Conservation (phyloP, 2,888 invertebrate genomes). For the Syrphus vitripennis region DNA sequence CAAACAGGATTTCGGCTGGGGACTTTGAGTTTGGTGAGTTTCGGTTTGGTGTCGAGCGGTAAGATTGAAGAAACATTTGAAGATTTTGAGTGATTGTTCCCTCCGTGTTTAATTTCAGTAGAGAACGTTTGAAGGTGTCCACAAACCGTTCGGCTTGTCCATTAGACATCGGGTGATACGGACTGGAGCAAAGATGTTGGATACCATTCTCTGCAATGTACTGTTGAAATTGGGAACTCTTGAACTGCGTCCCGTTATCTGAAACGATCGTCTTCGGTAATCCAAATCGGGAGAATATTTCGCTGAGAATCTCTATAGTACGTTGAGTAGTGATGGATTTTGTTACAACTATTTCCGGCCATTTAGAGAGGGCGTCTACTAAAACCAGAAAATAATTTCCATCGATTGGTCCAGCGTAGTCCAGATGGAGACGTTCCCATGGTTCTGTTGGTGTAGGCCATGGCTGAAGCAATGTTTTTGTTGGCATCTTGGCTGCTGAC, state of each 20-base stretch:
- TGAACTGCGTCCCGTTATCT: conserved; percentile 54
- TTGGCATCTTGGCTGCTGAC: conserved; percentile 72
- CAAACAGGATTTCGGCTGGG: conserved; percentile 66
- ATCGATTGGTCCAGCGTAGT: conserved; percentile 78
- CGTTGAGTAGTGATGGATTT: conserved; percentile 58
- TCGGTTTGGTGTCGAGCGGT: conserved; percentile 68
- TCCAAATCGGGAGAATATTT: conserved; percentile 70
- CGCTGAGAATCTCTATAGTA: conserved; percentile 57
- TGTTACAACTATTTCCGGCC: conserved; percentile 77
- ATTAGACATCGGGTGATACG: conserved; percentile 63
- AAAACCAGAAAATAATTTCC: conserved; percentile 75
- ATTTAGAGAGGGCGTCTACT: conserved; percentile 79
- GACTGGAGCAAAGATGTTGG: conserved; percentile 26
- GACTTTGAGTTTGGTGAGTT: conserved; percentile 57
- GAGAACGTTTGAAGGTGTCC: conserved; percentile 66
- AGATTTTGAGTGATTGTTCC: conserved; percentile 53
- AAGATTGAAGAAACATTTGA: conserved; percentile 60
- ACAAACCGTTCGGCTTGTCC: conserved; percentile 72
- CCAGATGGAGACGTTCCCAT: conserved; percentile 79
- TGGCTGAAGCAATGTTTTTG: conserved; percentile 71
- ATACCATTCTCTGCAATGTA: conserved; percentile 33
- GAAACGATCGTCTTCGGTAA: conserved; percentile 39
- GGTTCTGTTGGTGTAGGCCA: conserved; percentile 73
- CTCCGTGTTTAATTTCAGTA: conserved; percentile 58
- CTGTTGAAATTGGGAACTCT: conserved; percentile 31